Conservation (phyloP, 2,797 vertebrate genomes). For the Carcharodon carcharias region DNA sequence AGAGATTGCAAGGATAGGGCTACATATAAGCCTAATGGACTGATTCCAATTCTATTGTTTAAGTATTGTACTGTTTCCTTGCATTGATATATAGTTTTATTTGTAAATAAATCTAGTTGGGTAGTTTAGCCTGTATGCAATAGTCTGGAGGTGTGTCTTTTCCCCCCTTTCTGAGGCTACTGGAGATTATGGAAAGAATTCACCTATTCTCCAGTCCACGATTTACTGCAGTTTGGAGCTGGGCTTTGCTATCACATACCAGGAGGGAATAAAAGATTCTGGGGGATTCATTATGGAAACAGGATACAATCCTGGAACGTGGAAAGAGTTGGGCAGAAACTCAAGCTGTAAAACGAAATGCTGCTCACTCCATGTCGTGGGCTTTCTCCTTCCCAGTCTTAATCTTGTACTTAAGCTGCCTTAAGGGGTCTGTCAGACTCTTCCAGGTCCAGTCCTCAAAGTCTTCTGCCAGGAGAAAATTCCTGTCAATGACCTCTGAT, state of each 20-base stretch:
- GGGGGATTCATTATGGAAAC: no score
- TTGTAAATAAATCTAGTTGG: neutral
- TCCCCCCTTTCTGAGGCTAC: neutral
- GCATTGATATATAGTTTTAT: neutral
- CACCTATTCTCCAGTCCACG: neutral
- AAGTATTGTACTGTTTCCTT: neutral
- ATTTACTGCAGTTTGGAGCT: neutral
- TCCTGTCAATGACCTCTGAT: conserved; percentile 73
- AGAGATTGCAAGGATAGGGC: neutral
- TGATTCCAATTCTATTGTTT: neutral
- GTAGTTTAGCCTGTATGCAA: neutral
- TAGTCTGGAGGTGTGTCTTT: neutral
- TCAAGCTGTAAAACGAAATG: neutral
- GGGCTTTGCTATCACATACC: neutral
- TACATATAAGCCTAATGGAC: neutral
- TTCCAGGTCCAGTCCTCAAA: conserved; percentile 58
- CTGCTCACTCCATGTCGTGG: neutral
- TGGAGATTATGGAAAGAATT: neutral
- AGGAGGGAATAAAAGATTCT: neutral
- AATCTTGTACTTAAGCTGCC: conserved; percentile 61
- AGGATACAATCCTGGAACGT: neutral
- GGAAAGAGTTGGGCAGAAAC: neutral
- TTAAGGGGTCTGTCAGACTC: conserved; percentile 70
- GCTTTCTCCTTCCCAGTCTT: neutral
- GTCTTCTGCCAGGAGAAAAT: conserved; percentile 70